Base-by-base conservation (phyloP, 2,113 vertebrate genomes). In the Ahaetulla prasina region DNA sequence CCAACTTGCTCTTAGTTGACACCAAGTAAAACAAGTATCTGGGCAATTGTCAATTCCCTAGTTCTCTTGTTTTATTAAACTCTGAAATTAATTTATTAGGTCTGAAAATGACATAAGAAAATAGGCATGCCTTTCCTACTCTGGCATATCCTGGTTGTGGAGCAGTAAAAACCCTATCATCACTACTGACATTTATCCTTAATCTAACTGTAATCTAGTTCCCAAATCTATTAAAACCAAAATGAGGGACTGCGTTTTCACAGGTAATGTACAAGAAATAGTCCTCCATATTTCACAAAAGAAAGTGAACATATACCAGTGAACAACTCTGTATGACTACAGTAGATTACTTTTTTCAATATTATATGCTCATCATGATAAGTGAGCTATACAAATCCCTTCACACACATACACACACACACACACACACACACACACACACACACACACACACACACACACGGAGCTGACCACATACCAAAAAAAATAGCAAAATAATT, bases 401-500 rank as follows among this genome's bases (percentile, higher is more conserved):
- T 55, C 39, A 50, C 25, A 16, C 39, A 68, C 25, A 30, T 4
- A 74, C 9, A 14, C 6, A 88, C 5, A 74, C 35, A 25, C 22
- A 14, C n/a, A 80, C 14, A 20, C 20, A 84, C 2, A 20, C 6
- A 54, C 3, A 74, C 20, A 35, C 14, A 45, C 22, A 57, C 8
- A 57, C 8, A 25, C 23, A 57, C 23, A 25, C 55, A 57, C 23
- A 25, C 55, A 57, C 57, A 60, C 54, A 55, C 9, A 11, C 60
- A 57, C 12, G n/a, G 30, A 74, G 35, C 68, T 80, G 43, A 85
- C 11, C 43, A 85, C 52, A 54, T 16, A 22, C 6, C 6, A 54
- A 30, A 50, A 91, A 57, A 88, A 92, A 43, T 92, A 60, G 88
- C 68, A 92, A n/a, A 92, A 85, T 20, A n/a, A 89, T n/a, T 53